phyloP scores from a whole-genome alignment of 2,113 vertebrate genomes.

The Camelus dromedarius region DNA sequence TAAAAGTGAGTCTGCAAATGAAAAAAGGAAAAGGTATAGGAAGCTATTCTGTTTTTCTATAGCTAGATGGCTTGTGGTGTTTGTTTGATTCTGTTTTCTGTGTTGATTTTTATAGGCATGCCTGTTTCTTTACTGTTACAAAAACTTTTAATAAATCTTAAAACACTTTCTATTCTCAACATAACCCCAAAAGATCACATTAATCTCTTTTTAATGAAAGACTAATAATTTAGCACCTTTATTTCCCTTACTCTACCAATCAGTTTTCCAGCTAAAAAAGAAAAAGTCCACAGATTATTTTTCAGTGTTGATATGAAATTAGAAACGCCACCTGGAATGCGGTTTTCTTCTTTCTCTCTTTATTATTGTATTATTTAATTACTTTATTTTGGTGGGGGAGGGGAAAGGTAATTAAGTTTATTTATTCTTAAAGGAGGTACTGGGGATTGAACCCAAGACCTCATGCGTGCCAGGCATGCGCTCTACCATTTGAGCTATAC shows the following conservation, averaged over 20 bases:
- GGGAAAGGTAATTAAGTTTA: too few relatives aligned
- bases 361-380: too few relatives aligned
- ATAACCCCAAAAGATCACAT: not conserved
- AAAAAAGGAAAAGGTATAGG: not conserved
- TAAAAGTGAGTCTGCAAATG: not conserved
- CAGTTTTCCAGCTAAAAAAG: slow-evolving; percentile 8
- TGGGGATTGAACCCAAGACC: too few relatives aligned
- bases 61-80: not conserved
- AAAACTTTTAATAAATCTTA: slow-evolving; percentile 30
- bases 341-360: not conserved
- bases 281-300: not conserved
- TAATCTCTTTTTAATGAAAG: not conserved
- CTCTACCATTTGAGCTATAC: too few relatives aligned
- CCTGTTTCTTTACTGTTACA: not conserved
- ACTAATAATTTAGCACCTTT: not conserved
- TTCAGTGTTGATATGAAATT: not conserved
- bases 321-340: not conserved
- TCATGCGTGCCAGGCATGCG: too few relatives aligned
- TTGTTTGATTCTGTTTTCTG: not conserved
- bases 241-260: not conserved
- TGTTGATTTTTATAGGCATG: not conserved
- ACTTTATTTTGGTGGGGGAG: too few relatives aligned
- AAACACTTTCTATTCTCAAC: not conserved
- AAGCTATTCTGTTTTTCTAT: not conserved
- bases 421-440: too few relatives aligned